Percentiles rank a stretch among this genome's conserved stretches.
phyloP scores from a whole-genome alignment of 2,113 vertebrate species.

The Bambusicola thoracicus region DNA sequence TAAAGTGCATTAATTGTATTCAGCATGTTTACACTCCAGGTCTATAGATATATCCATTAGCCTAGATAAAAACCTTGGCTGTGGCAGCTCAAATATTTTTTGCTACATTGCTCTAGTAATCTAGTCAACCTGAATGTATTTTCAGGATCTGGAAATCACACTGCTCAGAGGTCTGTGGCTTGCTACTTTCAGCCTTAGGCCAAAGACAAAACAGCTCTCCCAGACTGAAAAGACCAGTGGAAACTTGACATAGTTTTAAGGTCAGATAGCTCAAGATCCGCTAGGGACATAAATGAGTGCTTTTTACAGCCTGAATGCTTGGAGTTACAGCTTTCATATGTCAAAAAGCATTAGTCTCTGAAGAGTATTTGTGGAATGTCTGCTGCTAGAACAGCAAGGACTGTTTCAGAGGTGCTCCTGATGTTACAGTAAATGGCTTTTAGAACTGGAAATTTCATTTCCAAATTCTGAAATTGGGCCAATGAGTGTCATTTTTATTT shows the following conservation, averaged over 20 bases:
- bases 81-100: neutral
- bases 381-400: neutral
- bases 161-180: neutral
- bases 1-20: neutral
- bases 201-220: neutral
- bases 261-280: neutral
- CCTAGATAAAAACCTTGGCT: neutral
- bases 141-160: neutral
- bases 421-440: neutral
- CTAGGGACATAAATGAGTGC: neutral
- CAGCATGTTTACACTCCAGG: neutral
- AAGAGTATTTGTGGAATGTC: neutral
- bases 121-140: neutral
- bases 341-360: constrained; percentile 23
- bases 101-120: neutral
- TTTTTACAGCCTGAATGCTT: neutral
- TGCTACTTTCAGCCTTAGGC: neutral
- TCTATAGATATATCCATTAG: neutral
- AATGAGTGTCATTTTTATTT: neutral
- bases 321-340: constrained; percentile 9
- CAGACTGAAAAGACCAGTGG: neutral
- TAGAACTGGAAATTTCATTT: neutral
- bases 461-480: neutral
- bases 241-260: constrained; percentile 9
- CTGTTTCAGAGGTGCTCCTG: neutral